Conservation (phyloP, 2,888 invertebrate species). For the Eupithecia tripunctaria region DNA sequence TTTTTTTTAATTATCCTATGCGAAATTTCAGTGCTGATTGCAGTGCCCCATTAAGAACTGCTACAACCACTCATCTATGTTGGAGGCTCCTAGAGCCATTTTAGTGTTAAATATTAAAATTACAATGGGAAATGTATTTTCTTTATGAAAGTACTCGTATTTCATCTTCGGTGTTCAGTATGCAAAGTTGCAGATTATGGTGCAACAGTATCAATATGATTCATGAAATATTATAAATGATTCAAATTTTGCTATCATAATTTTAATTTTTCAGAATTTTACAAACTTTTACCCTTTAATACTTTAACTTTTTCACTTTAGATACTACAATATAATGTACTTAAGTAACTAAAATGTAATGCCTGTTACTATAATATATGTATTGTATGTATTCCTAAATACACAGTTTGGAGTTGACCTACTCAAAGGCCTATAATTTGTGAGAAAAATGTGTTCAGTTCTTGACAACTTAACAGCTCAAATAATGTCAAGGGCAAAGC, state of each 20-base stretch:
- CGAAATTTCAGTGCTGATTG: not conserved
- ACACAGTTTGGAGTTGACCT: not conserved
- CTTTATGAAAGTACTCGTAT: not conserved
- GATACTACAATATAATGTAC: too few relatives aligned
- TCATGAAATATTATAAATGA: not conserved
- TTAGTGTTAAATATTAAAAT: not conserved
- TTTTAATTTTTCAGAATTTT: not conserved
- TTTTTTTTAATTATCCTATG: too few relatives aligned
- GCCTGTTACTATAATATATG: not conserved
- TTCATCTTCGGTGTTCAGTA: not conserved
- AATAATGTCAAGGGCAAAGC: conserved; percentile 32
- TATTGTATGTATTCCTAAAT: not conserved
- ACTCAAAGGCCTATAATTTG: not conserved
- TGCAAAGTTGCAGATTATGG: not conserved
- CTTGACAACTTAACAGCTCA: conserved; percentile 7
- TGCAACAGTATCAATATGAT: not conserved
- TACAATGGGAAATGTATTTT: not conserved
- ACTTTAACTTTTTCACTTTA: too few relatives aligned
- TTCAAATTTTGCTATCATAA: not conserved
- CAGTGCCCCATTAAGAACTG: not conserved
- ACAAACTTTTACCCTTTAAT: not conserved
- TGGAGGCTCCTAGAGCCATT: not conserved
- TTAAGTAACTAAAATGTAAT: too few relatives aligned
- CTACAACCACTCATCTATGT: not conserved
- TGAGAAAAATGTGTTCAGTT: not conserved